These are phyloP conservation scores for Pteropus alecto DNA, from an alignment of 2,113 vertebrate genomes.

Conservation along the genomic window DNA sequence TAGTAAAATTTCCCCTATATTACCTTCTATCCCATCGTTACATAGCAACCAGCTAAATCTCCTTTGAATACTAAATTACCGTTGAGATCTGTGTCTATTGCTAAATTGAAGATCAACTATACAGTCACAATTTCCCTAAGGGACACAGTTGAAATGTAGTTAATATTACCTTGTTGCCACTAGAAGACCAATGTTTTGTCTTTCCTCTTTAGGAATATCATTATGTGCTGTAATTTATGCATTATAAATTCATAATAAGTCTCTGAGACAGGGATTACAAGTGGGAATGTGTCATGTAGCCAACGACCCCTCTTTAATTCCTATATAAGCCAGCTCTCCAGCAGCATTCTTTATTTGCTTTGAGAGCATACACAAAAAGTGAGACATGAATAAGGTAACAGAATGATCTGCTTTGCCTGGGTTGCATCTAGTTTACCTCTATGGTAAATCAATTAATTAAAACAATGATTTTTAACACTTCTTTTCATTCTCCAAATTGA, in stretches of 20 bases:
- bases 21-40: conserved; percentile 12
- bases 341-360: neutral
- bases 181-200: neutral
- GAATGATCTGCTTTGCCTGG: neutral
- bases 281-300: neutral
- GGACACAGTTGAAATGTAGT: neutral
- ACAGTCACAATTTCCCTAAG: conserved; percentile 13
- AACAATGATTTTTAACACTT: neutral
- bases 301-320: neutral
- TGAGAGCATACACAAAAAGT: neutral
- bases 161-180: neutral
- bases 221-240: conserved; percentile 33
- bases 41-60: conserved; percentile 43
- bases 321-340: neutral
- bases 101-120: conserved; percentile 26
- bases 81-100: conserved; percentile 19
- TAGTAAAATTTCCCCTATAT: conserved; percentile 27
- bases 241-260: conserved; percentile 28
- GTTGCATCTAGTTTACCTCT: neutral
- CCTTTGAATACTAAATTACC: conserved; percentile 12
- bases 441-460: neutral
- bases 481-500: neutral
- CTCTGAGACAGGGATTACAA: neutral
- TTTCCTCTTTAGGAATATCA: neutral
- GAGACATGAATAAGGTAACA: neutral